These are phyloP conservation scores for Rhyacophila brunnea DNA, from an alignment of 1,140 invertebrate genomes.

Conservation along the genomic window DNA sequence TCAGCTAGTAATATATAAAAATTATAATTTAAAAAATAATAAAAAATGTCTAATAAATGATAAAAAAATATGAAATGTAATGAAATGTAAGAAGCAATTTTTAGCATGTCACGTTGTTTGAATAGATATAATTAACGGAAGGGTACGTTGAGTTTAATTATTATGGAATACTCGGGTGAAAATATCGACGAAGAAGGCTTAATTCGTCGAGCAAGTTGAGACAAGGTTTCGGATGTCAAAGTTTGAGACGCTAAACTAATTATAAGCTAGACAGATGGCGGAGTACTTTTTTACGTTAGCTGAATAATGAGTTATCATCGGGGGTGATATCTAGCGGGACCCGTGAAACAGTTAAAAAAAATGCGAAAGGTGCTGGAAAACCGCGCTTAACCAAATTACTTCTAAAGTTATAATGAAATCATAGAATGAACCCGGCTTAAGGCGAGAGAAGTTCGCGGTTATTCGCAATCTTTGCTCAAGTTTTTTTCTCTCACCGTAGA, in stretches of 20 bases:
- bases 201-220: background rate
- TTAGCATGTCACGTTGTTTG: too few species aligned
- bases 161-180: too few species aligned
- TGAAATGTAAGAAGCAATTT: too few species aligned
- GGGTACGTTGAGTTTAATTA: background rate
- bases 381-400: conserved; percentile 27
- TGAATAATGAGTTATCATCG: conserved; percentile 10
- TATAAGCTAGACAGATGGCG: background rate
- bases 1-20: too few species aligned
- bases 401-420: conserved; percentile 33
- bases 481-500: conserved; percentile 24
- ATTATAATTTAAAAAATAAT: too few species aligned
- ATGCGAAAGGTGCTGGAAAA: conserved; percentile 2
- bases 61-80: too few species aligned
- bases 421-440: conserved; percentile 21
- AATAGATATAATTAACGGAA: background rate
- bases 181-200: too few species aligned
- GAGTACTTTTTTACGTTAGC: background rate
- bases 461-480: conserved; percentile 27
- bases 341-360: conserved; percentile 9
- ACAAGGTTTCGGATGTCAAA: conserved; percentile 1
- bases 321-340: background rate
- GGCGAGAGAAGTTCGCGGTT: conserved; percentile 16
- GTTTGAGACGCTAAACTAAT: conserved; percentile 3
- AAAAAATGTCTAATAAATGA: too few species aligned